Conservation (phyloP, 2,113 vertebrate genomes). For the Maylandia zebra region DNA sequence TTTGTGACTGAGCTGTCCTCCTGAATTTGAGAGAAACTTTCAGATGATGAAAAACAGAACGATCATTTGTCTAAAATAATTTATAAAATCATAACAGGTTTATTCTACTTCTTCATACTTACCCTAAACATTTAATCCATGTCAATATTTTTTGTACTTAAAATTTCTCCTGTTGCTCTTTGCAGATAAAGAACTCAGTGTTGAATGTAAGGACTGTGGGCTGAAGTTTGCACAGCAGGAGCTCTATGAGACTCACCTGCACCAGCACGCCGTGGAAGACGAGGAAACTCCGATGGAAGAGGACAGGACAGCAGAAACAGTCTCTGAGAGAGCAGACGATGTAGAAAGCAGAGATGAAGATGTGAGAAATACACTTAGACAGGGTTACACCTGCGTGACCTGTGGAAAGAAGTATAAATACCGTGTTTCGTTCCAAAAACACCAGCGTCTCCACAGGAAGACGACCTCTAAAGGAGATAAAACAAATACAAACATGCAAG, state of each 20-base stretch:
- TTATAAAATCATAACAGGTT: not conserved
- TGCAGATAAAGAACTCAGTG: not conserved
- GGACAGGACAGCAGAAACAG: no score
- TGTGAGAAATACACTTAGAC: not conserved
- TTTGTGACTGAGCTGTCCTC: rapidly evolving
- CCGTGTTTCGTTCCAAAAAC: conserved; percentile 11
- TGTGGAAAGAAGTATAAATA: conserved; percentile 63
- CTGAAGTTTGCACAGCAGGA: not conserved
- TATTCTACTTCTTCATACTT: not conserved
- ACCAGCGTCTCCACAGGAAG: no score
- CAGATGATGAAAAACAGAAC: not conserved
- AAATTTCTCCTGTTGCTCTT: not conserved
- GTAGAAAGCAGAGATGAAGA: not conserved
- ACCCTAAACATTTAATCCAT: not conserved
- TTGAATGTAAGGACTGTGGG: conserved; percentile 46
- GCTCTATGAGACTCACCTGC: conserved; percentile 29
- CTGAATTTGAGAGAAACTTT: not conserved
- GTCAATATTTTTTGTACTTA: not conserved
- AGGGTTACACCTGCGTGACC: conserved; percentile 3
- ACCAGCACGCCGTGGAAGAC: conserved; percentile 20
- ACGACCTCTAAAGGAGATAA: no score
- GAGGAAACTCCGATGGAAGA: not conserved
- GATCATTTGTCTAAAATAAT: not conserved
- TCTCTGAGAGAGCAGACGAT: not conserved
- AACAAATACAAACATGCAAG: no score